Percentiles rank a stretch among this genome's conserved stretches.
Evolutionary conservation across 2,113 vertebrate species (phyloP).

Genomic region (Gadus chalcogrammus): DNA sequence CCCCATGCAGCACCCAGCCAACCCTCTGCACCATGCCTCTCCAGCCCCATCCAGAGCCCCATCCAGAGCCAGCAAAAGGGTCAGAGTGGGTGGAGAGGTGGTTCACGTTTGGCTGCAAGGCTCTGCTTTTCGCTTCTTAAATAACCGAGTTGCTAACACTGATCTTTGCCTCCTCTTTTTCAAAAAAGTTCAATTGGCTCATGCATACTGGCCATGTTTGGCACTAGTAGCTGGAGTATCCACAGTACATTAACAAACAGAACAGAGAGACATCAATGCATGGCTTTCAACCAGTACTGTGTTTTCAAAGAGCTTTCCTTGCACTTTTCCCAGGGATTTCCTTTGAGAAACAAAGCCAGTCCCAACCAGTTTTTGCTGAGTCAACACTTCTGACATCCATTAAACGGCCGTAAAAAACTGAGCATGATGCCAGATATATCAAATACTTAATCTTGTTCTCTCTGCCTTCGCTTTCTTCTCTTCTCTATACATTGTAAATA

Average conservation of each 20-base stretch:
- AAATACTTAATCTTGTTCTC: not conserved
- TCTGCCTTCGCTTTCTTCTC: not conserved
- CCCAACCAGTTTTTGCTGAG: not conserved
- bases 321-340: slow-evolving; percentile 12
- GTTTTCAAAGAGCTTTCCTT: slow-evolving; percentile 11
- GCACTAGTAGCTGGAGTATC: not conserved
- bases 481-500: too few species aligned
- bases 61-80: not conserved
- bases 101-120: not conserved
- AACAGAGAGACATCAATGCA: slow-evolving; percentile 1
- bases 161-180: slow-evolving; percentile 3
- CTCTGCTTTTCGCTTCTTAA: slow-evolving; percentile 2
- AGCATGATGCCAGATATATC: not conserved
- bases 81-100: slow-evolving; percentile 4
- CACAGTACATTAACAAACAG: not conserved
- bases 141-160: slow-evolving; percentile 38
- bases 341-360: not conserved
- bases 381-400: too few species aligned
- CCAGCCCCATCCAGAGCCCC: too few species aligned
- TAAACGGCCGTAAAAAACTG: not conserved
- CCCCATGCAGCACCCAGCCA: too few species aligned
- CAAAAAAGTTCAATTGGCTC: not conserved
- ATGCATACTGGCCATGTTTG: not conserved
- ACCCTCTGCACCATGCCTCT: too few species aligned
- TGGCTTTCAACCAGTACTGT: too few species aligned